Evolutionary conservation across 2,888 invertebrate species (phyloP).

Genomic region (Geophilus truncorum): DNA sequence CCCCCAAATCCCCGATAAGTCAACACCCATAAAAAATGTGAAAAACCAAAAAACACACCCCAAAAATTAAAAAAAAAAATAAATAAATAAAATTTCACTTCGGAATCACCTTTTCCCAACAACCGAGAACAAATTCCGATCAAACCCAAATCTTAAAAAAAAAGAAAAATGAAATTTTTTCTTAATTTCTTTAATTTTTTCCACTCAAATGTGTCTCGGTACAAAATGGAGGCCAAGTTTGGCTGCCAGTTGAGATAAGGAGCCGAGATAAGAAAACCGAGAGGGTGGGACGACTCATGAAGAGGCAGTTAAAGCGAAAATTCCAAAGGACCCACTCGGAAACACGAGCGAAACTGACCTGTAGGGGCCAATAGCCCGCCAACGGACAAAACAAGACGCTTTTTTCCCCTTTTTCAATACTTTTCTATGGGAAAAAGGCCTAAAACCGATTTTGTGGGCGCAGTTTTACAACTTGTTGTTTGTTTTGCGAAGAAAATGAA

Average conservation of each 20-base stretch:
- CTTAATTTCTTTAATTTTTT: not conserved
- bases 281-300: slow-evolving; percentile 2
- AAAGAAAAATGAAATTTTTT: too few species aligned
- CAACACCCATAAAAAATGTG: too few species aligned
- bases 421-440: not conserved
- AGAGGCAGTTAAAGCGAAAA: not conserved
- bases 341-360: not conserved
- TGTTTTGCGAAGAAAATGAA: too few species aligned
- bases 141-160: too few species aligned
- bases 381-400: not conserved
- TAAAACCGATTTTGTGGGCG: not conserved
- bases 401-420: not conserved
- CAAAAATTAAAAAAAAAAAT: too few species aligned
- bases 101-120: too few species aligned
- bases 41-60: too few species aligned
- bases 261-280: not conserved
- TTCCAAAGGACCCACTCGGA: not conserved
- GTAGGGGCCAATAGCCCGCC: not conserved
- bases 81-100: too few species aligned
- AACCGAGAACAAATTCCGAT: too few species aligned
- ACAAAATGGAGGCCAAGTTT: not conserved
- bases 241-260: not conserved
- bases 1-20: too few species aligned
- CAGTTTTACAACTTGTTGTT: not conserved
- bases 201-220: not conserved